Base-by-base conservation (phyloP, 2,113 vertebrate genomes). In the Bos indicus region DNA sequence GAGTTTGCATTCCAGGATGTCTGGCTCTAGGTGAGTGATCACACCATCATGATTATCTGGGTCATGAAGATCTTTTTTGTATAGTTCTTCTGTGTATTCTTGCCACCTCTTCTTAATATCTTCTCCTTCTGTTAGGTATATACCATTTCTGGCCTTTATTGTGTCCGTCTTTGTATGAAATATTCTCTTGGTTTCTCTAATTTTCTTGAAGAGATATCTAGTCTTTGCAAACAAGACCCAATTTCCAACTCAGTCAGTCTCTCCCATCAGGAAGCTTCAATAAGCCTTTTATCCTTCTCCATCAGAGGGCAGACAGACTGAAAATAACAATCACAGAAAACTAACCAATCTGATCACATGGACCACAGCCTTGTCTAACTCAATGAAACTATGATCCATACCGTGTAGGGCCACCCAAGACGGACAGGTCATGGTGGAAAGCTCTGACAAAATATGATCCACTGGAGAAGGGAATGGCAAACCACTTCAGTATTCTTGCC, bases 341-440 rank as follows among this genome's bases (percentile, higher is more conserved):
- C 67, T 71, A 40, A 23, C n/a, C 67, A 40, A 36, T 71, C 19
- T 21, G n/a, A 71, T 71, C 64, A 36, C 19, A 71, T n/a, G 17
- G n/a, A 40, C n/a, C n/a, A 40, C 10, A 23, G n/a, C 19, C 64
- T 71, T 36, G 64, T 36, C n/a, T 71, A 40, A 71, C 9, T 71
- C 64, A 71, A 6, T 71, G 64, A 71, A 71, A 71, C n/a, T 36
- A 71, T 71, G n/a, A 71, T n/a, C n/a, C n/a, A 71, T 36, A 19
- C n/a, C 19, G 0, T 36, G n/a, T 23, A 71, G n/a, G n/a, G 64
- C 19, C 64, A 71, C 67, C 67, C 9, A 71, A 71, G 67, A 40
- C 0, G 2, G n/a, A 40, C 0, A 0, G n/a, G 67, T 71, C 67
- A 71, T 36, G 16, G n/a, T 71, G 64, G 64, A 71, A 36, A 71